Base-by-base conservation (phyloP, 2,113 vertebrate genomes). In the Nicator chloris region DNA sequence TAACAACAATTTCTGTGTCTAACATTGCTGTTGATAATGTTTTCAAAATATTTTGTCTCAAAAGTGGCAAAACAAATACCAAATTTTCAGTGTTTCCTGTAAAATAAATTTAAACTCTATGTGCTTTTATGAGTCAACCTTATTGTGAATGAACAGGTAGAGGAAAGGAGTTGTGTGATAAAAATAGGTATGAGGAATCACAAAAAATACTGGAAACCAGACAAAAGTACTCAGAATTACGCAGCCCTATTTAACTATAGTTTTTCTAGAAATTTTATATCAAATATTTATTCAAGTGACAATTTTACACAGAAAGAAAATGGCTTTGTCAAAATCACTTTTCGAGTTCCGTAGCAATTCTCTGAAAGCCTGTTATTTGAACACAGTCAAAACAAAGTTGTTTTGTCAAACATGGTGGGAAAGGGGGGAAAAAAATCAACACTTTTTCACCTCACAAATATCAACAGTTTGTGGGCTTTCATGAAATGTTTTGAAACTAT, bases 21-120 rank as follows among this genome's bases (percentile, higher is more conserved):
- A 93, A 82, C 93, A 50, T 37, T 88, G 92, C 81, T 97, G 91
- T 89, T 93, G 95, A 91, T 96, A 78, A 95, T 90, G 86, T 95
- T 94, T 97, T 97, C 95, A 95, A 97, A 97, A 97, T 93, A 95
- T 97, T 97, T 96, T 97, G 81, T 93, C 92, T 96, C 83, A 79
- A 82, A 85, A 92, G 77, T 24, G 30, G 83, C 77, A 95, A 97
- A 97, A 93, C 66, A 95, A 96, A 95, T 79, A 94, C n/a, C 15
- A 92, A 94, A 42, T 87, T 95, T 84, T 82, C 77, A 87, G 56
- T 40, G 44, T 93, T 93, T 95, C 53, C 69, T 49, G 15, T 64
- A 88, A 91, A 95, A 92, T 49, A 82, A 75, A 68, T 87, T 51
- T 84, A 89, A 92, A 79, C 9, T 71, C 31, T 60, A 4, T 93